A percentile compares a stretch with the other conserved stretches of the same genome.
phyloP scores from a whole-genome alignment of 1,140 invertebrate species.

The Anastrepha ludens region DNA sequence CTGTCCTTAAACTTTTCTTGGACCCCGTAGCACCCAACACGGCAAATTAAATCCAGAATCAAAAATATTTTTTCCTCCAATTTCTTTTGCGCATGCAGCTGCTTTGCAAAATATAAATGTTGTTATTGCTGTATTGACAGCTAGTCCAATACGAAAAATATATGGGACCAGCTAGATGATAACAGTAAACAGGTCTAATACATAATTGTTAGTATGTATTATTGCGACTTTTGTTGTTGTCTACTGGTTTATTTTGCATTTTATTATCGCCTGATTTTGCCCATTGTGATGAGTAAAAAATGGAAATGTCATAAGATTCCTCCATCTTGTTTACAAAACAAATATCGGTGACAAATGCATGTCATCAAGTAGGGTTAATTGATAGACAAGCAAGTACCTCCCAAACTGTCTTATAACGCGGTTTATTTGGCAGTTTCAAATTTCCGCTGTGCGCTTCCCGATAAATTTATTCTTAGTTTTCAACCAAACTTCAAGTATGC shows the following conservation, averaged over 20 bases:
- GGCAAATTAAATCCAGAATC: neutral
- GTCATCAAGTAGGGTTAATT: no score
- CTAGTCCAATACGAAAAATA: neutral
- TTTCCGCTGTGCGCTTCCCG: no score
- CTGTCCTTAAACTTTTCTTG: neutral
- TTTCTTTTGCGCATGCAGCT: neutral
- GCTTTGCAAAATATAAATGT: neutral
- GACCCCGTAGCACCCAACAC: neutral
- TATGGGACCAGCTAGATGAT: neutral
- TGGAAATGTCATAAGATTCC: no score
- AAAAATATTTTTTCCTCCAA: neutral
- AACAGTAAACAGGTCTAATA: neutral
- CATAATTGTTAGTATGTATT: neutral
- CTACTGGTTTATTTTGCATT: constrained; percentile 15
- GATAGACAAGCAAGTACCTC: no score
- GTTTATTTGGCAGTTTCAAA: no score
- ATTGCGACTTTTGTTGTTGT: neutral
- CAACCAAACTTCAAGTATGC: no score
- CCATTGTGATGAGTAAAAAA: no score
- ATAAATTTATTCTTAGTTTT: no score
- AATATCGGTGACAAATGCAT: no score
- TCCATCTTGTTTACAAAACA: no score
- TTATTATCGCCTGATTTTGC: constrained; percentile 7
- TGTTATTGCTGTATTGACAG: neutral
- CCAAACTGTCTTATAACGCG: no score